Evolutionary conservation across 2,888 invertebrate species (phyloP).

Genomic region (Pedicia rivosa): DNA sequence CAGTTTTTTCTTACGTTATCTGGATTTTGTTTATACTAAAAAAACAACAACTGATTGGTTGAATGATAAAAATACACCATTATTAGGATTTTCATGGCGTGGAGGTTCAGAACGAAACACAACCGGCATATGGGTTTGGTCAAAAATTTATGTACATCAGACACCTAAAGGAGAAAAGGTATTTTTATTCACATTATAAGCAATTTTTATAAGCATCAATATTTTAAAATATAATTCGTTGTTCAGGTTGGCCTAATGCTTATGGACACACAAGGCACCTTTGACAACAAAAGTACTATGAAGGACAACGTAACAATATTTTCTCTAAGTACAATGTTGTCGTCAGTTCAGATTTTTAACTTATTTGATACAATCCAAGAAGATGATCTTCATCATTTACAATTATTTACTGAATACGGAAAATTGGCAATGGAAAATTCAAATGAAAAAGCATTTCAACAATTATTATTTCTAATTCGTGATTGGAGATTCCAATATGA

Average conservation of each 20-base stretch:
- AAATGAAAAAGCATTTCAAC: constrained; percentile 7
- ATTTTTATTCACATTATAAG: background rate
- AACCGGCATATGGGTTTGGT: constrained; percentile 8
- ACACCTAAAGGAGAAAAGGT: constrained; percentile 4
- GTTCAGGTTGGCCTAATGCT: constrained; percentile 5
- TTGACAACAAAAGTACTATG: constrained; percentile 6
- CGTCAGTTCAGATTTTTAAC: constrained; percentile 7
- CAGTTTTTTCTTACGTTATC: constrained; percentile 7
- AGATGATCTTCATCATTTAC: constrained; percentile 8
- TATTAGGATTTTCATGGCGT: constrained; percentile 8
- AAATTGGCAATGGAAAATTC: constrained; percentile 1
- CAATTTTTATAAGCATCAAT: background rate
- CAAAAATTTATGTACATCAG: constrained; percentile 5
- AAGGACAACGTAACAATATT: constrained; percentile 7
- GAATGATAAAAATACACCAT: background rate
- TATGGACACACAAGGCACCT: constrained; percentile 9
- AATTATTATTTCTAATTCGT: constrained; percentile 8
- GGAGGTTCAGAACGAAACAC: constrained; percentile 6
- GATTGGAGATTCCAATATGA: constrained; percentile 7
- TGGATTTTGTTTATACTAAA: constrained; percentile 4
- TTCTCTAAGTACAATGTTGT: constrained; percentile 5
- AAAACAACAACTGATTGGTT: background rate
- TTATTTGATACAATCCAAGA: constrained; percentile 6
- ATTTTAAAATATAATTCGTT: background rate
- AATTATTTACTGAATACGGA: constrained; percentile 8